These are phyloP conservation scores for Aelia acuminata DNA, from an alignment of 2,888 invertebrate species.

Conservation along the genomic window DNA sequence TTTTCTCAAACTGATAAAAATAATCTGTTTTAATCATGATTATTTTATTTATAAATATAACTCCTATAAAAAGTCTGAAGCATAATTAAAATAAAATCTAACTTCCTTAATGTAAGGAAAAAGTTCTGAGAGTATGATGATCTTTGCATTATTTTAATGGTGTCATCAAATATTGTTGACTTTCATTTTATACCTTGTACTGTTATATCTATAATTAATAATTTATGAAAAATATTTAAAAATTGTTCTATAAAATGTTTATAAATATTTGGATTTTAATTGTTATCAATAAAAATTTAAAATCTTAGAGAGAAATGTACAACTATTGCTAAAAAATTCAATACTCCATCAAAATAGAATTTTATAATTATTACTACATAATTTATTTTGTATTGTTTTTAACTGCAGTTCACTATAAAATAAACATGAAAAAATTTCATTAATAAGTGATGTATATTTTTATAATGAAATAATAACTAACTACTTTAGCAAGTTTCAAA, in stretches of 20 bases:
- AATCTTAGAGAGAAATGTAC: background rate
- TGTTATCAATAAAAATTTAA: background rate
- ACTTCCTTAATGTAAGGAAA: slow-evolving; percentile 4
- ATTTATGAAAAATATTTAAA: background rate
- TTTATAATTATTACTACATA: background rate
- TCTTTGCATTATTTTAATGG: background rate
- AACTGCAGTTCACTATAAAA: too few relatives aligned
- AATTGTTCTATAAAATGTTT: background rate
- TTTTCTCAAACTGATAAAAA: too few relatives aligned
- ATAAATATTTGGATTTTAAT: background rate
- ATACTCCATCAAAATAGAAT: background rate
- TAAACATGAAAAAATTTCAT: too few relatives aligned
- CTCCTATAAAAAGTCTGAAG: background rate
- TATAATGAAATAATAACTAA: too few relatives aligned
- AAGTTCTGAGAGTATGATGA: background rate
- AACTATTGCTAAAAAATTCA: background rate
- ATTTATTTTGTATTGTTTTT: too few relatives aligned
- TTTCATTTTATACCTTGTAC: background rate
- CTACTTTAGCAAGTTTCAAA: background rate
- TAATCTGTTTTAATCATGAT: too few relatives aligned
- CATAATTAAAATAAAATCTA: background rate
- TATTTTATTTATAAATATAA: too few relatives aligned
- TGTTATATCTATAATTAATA: background rate
- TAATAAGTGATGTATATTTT: too few relatives aligned
- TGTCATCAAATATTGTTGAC: background rate